Percentiles rank a stretch among this genome's conserved stretches.
Evolutionary conservation across 2,797 vertebrate genomes (phyloP).

Genomic region (Anabas testudineus): DNA sequence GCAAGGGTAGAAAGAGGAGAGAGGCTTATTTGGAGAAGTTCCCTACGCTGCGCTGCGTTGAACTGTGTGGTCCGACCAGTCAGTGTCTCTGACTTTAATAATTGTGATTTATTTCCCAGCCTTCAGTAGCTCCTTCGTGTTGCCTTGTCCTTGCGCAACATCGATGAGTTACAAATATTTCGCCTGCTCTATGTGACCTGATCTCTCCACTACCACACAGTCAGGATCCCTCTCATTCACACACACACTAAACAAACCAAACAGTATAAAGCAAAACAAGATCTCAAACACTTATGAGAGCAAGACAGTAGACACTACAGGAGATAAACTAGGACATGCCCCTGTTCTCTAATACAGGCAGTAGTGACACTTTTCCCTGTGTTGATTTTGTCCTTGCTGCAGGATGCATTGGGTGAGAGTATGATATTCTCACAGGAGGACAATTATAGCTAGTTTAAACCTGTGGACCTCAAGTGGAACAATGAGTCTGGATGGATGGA

Average conservation of each 20-base stretch:
- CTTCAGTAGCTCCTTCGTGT: conserved; percentile 67
- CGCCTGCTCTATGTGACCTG: conserved; percentile 71
- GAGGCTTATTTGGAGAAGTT: conserved; percentile 73
- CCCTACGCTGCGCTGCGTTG: conserved; percentile 47
- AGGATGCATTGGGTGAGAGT: conserved; percentile 71
- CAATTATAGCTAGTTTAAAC: conserved; percentile 74
- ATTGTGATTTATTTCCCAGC: conserved; percentile 84
- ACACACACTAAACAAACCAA: no score
- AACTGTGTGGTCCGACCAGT: conserved; percentile 58
- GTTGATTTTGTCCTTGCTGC: conserved; percentile 83
- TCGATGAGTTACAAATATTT: conserved; percentile 76
- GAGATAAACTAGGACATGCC: conserved; percentile 75
- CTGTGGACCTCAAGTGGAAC: conserved; percentile 61
- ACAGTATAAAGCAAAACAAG: conserved; percentile 34
- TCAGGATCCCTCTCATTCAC: conserved; percentile 49
- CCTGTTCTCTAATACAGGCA: conserved; percentile 69
- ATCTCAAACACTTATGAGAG: conserved; percentile 32
- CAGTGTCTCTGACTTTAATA: conserved; percentile 78
- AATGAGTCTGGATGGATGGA: conserved; percentile 55
- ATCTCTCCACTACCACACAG: conserved; percentile 65
- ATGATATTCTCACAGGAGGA: conserved; percentile 72
- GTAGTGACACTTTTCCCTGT: conserved; percentile 55
- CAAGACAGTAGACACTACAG: conserved; percentile 36
- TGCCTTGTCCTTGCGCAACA: conserved; percentile 68
- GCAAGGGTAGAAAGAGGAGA: conserved; percentile 70